Evolutionary conservation across 2,113 vertebrate genomes (phyloP), one percentile per base, ranked within the genome.

Genomic region (Oryzias javanicus): DNA sequence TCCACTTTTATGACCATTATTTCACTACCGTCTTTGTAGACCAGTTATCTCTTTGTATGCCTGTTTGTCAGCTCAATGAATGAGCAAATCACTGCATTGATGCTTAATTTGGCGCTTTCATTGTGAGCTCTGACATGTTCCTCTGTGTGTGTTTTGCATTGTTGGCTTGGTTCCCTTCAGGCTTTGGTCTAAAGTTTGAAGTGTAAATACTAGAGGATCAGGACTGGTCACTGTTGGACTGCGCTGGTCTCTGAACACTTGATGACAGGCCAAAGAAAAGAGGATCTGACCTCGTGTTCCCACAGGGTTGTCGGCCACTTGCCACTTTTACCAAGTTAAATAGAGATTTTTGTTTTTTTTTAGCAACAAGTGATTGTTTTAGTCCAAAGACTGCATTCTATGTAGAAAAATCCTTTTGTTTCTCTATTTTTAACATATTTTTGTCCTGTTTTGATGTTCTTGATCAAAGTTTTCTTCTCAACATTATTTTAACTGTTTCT

Each of bases 231-330:
- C 67, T 73, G 55, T 74, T 70, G 5, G 55, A 65, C 75, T 87
- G 67, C 59, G 60, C 55, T 78, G 49, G 70, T 64, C 66, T 74
- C 70, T 72, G 57, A 72, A 44, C 22, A 4, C 60, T 74, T 70
- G 87, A 80, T 86, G 80, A 84, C 72, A 87, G 81, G 50, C 52
- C 45, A 46, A 42, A 70, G 52, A 50, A 25, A 59, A 18, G 35
- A 49, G 57, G 49, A 71, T 35, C 18, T 1, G n/a, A 50, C 44
- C 29, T 20, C 18, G 67, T 42, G 53, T 62, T 16, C 14, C 1
- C 5, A 5, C 42, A 49, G 10, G 40, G 17, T 18, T 47, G 46
- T 50, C 53, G 40, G 42, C 29, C 25, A 27, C 25, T 6, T 54
- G 55, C 46, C 55, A 24, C 24, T 18, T 70, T 44, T 57, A 50